These are phyloP conservation scores for Steatornis caripensis DNA, from an alignment of 2,113 vertebrate genomes.

Conservation along the genomic window DNA sequence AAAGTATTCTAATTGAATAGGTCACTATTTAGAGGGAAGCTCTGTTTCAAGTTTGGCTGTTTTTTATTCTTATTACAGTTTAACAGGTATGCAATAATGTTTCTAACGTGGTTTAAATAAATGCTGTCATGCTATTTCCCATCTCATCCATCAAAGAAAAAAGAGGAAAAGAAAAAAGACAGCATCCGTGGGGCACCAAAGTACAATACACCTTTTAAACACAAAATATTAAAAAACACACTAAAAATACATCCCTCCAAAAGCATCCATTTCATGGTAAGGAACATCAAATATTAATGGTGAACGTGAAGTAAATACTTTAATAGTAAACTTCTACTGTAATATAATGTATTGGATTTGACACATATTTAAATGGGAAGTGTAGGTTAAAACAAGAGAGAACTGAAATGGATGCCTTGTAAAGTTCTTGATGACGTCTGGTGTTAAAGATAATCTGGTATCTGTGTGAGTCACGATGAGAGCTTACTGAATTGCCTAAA, in stretches of 20 bases:
- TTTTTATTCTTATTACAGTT: not conserved
- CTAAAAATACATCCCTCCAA: not conserved
- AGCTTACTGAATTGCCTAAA: conserved; percentile 12
- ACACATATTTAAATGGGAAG: not conserved
- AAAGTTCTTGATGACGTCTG: not conserved
- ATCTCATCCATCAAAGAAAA: not conserved
- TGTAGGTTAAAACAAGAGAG: not conserved
- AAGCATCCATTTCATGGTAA: not conserved
- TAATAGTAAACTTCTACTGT: not conserved
- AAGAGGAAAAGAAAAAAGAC: not conserved
- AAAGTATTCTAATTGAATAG: not conserved
- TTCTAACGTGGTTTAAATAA: not conserved
- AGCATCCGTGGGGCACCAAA: not conserved
- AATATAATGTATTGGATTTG: not conserved
- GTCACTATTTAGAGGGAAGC: not conserved
- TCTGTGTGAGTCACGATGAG: not conserved
- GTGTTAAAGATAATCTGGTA: not conserved
- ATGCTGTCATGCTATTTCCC: not conserved
- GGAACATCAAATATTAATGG: not conserved
- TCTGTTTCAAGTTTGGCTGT: not conserved
- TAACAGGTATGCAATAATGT: not conserved
- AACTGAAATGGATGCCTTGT: not conserved
- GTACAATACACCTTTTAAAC: not conserved
- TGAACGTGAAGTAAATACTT: not conserved
- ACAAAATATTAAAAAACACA: not conserved